Conservation (phyloP, 2,888 invertebrate species). For the Cistogaster globosa region DNA sequence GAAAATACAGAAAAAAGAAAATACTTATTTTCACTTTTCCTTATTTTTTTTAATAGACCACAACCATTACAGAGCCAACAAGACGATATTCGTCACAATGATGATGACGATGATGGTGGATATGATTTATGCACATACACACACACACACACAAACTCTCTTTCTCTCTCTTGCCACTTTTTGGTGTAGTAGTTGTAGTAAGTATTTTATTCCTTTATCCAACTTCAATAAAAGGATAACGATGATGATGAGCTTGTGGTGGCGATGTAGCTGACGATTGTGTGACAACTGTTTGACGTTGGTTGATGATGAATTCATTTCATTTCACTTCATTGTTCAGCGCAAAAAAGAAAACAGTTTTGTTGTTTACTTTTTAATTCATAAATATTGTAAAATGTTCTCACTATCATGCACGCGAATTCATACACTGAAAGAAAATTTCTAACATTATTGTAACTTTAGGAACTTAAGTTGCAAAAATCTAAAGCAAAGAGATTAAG, state of each 20-base stretch:
- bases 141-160: not conserved
- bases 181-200: not conserved
- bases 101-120: not conserved
- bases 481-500: no score
- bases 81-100: slow-evolving; percentile 54
- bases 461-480: no score
- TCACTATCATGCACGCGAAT: not conserved
- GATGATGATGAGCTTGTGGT: not conserved
- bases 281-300: slow-evolving; percentile 71
- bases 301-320: slow-evolving; percentile 69
- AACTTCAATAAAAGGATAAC: not conserved
- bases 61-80: slow-evolving; percentile 61
- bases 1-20: slow-evolving; percentile 30
- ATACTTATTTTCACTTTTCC: slow-evolving; percentile 66
- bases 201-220: slow-evolving; percentile 28
- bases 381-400: slow-evolving; percentile 54
- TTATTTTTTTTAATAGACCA: slow-evolving; percentile 66
- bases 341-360: slow-evolving; percentile 40
- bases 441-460: not conserved
- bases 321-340: slow-evolving; percentile 65
- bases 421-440: slow-evolving; percentile 12
- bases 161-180: slow-evolving; percentile 1
- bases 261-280: slow-evolving; percentile 58
- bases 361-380: slow-evolving; percentile 62
- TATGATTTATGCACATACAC: slow-evolving; percentile 1